phyloP scores from a whole-genome alignment of 2,113 vertebrate species.

The Haemorhous mexicanus region DNA sequence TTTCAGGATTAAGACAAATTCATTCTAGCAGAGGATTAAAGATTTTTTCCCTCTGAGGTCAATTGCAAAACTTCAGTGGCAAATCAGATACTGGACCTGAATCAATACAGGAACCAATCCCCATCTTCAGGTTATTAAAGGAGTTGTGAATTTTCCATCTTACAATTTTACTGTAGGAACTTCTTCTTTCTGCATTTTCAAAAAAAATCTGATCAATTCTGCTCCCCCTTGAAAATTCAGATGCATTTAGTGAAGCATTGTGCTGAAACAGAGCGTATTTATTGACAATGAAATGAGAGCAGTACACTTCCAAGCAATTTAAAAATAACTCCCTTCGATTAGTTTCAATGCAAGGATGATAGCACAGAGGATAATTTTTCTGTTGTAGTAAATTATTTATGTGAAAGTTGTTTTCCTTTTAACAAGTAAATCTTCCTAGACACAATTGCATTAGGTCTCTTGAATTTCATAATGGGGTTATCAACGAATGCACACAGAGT shows the following conservation, averaged over 20 bases:
- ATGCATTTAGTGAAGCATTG: conserved; percentile 46
- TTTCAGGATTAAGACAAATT: neutral
- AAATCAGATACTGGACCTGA: neutral
- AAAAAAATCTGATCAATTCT: neutral
- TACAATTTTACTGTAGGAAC: neutral
- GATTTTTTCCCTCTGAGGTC: neutral
- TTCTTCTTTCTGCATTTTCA: neutral
- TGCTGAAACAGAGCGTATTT: conserved; percentile 62
- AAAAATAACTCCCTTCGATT: conserved; percentile 68
- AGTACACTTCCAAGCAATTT: conserved; percentile 67
- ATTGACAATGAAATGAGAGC: conserved; percentile 69
- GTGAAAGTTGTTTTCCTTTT: conserved; percentile 60
- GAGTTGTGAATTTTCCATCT: neutral
- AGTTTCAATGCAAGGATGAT: conserved; percentile 51
- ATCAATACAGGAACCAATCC: neutral
- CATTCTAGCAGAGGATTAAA: neutral
- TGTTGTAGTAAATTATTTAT: conserved; percentile 71
- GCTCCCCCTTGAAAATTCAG: neutral
- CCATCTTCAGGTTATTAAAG: conserved; percentile 4
- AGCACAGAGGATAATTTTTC: conserved; percentile 52
- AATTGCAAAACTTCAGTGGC: neutral
- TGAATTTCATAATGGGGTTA: conserved; percentile 61
- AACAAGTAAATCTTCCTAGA: conserved; percentile 58
- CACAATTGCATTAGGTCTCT: conserved; percentile 59
- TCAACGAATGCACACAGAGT: neutral